Conservation (phyloP, 1,140 invertebrate genomes). For the Lasioglossum albipes region DNA sequence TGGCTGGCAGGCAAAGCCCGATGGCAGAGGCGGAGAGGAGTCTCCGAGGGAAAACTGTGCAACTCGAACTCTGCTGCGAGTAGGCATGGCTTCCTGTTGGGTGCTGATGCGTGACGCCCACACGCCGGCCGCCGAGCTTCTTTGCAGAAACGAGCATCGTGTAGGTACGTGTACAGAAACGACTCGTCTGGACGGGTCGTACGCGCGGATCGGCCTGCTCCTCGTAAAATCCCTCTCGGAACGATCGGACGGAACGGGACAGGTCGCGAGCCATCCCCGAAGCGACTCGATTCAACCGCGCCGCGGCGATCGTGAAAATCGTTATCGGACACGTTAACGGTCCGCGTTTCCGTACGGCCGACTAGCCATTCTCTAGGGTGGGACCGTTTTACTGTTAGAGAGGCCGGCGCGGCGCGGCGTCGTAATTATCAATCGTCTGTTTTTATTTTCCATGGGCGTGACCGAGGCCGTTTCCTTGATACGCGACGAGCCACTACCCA, state of each 20-base stretch:
- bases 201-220: background rate
- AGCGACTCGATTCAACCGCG: background rate
- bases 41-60: slow-evolving; percentile 44
- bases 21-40: slow-evolving; percentile 14
- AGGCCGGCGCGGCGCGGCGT: background rate
- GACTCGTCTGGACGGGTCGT: no score
- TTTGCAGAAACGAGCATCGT: background rate
- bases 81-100: slow-evolving; percentile 72
- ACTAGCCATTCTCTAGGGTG: background rate
- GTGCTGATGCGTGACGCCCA: slow-evolving; percentile 72
- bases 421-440: slow-evolving; percentile 39
- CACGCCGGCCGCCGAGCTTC: slow-evolving; percentile 61
- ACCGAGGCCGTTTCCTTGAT: slow-evolving; percentile 27
- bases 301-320: background rate
- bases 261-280: background rate
- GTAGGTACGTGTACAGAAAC: no score
- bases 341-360: slow-evolving; percentile 3
- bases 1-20: background rate
- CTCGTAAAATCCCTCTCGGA: background rate
- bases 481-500: background rate
- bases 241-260: background rate
- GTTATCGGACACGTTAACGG: slow-evolving; percentile 18
- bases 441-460: slow-evolving; percentile 22
- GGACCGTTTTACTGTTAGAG: slow-evolving; percentile 32
- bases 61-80: slow-evolving; percentile 54